These are phyloP conservation scores for Elymnias hypermnestra DNA, from an alignment of 1,140 invertebrate species.

Conservation along the genomic window DNA sequence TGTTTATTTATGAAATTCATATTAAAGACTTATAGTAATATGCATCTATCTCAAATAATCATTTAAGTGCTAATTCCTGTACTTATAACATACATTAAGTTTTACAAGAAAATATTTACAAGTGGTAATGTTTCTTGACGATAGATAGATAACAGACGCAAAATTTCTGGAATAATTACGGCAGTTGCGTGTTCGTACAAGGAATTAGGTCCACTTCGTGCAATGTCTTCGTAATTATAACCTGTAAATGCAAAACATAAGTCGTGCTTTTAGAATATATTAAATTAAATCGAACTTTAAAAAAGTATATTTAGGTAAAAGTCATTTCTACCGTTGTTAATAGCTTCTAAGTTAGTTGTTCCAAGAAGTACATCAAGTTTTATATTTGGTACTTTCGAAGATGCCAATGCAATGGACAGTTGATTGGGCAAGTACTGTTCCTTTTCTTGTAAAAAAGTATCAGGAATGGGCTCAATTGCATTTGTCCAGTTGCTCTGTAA, in stretches of 20 bases:
- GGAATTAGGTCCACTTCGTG: constrained; percentile 22
- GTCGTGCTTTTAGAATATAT: background rate
- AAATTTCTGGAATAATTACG: constrained; percentile 35
- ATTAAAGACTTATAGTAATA: too few relatives aligned
- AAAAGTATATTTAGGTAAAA: background rate
- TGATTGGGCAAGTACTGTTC: constrained; percentile 77
- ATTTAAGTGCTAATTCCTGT: too few relatives aligned
- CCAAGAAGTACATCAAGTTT: constrained; percentile 77
- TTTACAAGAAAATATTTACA: constrained; percentile 25
- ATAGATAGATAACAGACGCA: constrained; percentile 37
- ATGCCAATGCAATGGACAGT: constrained; percentile 60
- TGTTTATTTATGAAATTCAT: too few relatives aligned
- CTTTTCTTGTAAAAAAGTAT: constrained; percentile 75
- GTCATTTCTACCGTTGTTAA: constrained; percentile 48
- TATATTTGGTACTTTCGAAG: constrained; percentile 60
- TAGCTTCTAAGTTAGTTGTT: constrained; percentile 78
- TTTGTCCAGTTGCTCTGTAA: constrained; percentile 75
- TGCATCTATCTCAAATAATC: too few relatives aligned
- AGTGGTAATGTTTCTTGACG: constrained; percentile 24
- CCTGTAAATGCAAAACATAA: constrained; percentile 8
- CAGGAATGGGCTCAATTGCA: constrained; percentile 76
- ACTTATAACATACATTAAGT: background rate
- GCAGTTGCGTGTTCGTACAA: constrained; percentile 33
- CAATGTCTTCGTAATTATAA: constrained; percentile 28
- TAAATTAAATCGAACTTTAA: background rate